Conservation (phyloP, 2,797 vertebrate genomes). For the Bovichtus variegatus region DNA sequence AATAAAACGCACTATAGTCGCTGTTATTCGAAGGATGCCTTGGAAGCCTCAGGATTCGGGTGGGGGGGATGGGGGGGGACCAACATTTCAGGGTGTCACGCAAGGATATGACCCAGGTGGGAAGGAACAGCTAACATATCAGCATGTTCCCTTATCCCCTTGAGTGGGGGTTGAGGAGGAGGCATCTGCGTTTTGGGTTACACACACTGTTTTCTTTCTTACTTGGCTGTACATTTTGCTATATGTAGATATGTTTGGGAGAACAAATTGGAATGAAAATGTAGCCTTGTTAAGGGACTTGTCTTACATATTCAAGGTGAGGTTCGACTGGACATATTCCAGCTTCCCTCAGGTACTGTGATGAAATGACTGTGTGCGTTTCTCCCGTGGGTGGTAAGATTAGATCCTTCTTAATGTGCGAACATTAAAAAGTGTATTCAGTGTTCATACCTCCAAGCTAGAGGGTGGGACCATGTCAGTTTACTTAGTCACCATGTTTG, state of each 20-base stretch:
- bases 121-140: slow-evolving; percentile 61
- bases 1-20: slow-evolving; percentile 23
- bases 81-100: slow-evolving; percentile 47
- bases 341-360: slow-evolving; percentile 15
- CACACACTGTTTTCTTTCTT: slow-evolving; percentile 64
- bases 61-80: background rate
- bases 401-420: slow-evolving; percentile 22
- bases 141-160: slow-evolving; percentile 53
- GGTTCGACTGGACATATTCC: slow-evolving; percentile 33
- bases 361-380: slow-evolving; percentile 32
- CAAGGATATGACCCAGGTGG: slow-evolving; percentile 71
- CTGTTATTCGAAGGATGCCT: slow-evolving; percentile 44
- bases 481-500: slow-evolving; percentile 15
- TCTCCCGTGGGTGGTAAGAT: slow-evolving; percentile 40
- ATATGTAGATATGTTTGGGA: slow-evolving; percentile 50
- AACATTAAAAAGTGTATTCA: slow-evolving; percentile 9
- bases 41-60: slow-evolving; percentile 24
- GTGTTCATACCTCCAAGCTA: background rate
- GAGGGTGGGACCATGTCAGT: background rate
- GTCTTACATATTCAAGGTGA: slow-evolving; percentile 44
- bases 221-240: slow-evolving; percentile 56
- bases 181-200: slow-evolving; percentile 61
- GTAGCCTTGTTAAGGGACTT: slow-evolving; percentile 43
- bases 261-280: slow-evolving; percentile 58
- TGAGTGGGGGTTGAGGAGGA: slow-evolving; percentile 36